Conservation (phyloP, 1,140 invertebrate species). For the Microplitis demolitor region DNA sequence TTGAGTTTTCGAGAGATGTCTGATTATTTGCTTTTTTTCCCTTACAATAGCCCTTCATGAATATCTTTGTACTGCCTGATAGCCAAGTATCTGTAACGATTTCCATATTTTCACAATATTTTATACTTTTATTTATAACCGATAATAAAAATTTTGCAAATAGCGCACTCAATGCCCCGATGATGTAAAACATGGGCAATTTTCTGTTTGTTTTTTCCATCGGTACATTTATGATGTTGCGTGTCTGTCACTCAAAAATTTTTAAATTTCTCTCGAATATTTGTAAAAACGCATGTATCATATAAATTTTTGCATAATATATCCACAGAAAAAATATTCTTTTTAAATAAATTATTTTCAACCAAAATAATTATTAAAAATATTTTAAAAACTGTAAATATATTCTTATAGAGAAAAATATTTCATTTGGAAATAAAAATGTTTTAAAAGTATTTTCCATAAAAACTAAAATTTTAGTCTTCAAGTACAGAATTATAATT, state of each 20-base stretch:
- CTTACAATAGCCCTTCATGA: conserved; percentile 39
- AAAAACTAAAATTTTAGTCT: too few species aligned
- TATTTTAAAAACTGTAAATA: too few species aligned
- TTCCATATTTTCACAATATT: conserved; percentile 31
- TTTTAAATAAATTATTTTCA: too few species aligned
- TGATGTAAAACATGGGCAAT: background rate
- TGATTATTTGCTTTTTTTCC: conserved; percentile 21
- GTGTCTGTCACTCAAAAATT: conserved; percentile 55
- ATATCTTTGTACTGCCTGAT: conserved; percentile 38
- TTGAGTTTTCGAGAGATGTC: conserved; percentile 44
- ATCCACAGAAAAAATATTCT: background rate
- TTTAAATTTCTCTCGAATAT: background rate
- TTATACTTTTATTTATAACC: background rate
- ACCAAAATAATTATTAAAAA: too few species aligned
- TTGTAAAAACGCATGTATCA: background rate
- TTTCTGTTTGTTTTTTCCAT: too few species aligned
- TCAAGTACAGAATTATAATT: too few species aligned
- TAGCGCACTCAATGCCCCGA: background rate
- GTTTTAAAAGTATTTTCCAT: too few species aligned
- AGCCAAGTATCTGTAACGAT: conserved; percentile 10
- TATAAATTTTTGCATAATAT: background rate
- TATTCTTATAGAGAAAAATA: too few species aligned
- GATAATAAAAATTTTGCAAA: background rate
- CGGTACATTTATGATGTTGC: conserved; percentile 31
- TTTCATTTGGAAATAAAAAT: too few species aligned